Evolutionary conservation across 2,888 invertebrate species (phyloP), one percentile per base, ranked within the genome.

Genomic region (Flexamia atlantica): DNA sequence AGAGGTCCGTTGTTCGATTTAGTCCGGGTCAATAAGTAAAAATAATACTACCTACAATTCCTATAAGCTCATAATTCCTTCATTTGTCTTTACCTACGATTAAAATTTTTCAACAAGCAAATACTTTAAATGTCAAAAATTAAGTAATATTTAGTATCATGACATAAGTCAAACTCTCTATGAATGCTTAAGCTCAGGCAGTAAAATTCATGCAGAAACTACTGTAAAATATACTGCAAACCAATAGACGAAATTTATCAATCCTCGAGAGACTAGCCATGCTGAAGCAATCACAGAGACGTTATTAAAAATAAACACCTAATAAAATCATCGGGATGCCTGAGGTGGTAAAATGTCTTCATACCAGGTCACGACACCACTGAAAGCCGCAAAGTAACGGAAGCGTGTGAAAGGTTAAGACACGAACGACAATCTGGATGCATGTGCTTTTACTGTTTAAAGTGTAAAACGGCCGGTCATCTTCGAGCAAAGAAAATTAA

Each of bases 301-400:
- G 30, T 30, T 4, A 68, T n/a, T 10, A 30, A 17, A 68, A 68
- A 5, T 32, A 30, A n/a, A 2, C 72, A 25, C 50, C 14, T 25
- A 76, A 30, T 36, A 17, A 76, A 74, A 46, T 17, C 42, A 76
- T 23, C 5, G 14, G 82, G 82, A 82, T 82, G 82, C 82, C 72
- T 46, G 50, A 82, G 82, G 82, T 82, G 82, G 82, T 82, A 82
- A 82, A 82, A 82, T 72, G 82, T 82, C 30, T 42, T 28, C 64
- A 70, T 68, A 68, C 53, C 81, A 53, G 68, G 28, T 2, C 70
- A 76, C 46, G 9, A 14, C 25, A 42, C 32, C 81, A 68, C 42
- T 50, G 23, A 68, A 82, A 82, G 82, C 82, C 68, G 81, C 40
- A 81, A 42, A 81, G 46, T 30, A 81, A 81, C 28, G 20, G 50